phyloP scores from a whole-genome alignment of 1,140 invertebrate genomes.

The Macrobrachium rosenbergii region DNA sequence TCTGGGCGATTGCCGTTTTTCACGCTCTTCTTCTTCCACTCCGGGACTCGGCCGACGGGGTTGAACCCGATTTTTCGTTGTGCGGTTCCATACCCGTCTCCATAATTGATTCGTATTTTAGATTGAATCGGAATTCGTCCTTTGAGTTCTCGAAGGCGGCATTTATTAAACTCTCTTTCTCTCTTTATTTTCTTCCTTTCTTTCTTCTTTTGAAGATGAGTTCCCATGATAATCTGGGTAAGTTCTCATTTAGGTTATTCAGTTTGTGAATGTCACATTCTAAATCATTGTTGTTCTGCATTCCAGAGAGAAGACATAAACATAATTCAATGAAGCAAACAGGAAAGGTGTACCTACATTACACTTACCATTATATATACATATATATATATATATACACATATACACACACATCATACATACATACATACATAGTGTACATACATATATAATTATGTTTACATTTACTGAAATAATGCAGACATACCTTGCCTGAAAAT shows the following conservation, averaged over 20 bases:
- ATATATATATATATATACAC: conserved; percentile 10
- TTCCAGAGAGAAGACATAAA: background rate
- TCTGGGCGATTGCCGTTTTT: conserved; percentile 63
- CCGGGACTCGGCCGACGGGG: conserved; percentile 41
- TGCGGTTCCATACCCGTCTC: conserved; percentile 48
- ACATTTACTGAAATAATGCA: no score
- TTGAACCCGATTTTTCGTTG: conserved; percentile 44
- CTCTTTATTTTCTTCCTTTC: no score
- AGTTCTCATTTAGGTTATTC: background rate
- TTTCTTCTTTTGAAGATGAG: background rate
- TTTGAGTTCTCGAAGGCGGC: background rate
- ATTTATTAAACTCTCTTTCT: conserved; percentile 12
- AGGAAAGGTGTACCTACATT: background rate
- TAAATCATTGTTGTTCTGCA: background rate
- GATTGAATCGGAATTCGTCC: conserved; percentile 12
- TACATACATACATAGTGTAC: background rate
- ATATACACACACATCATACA: background rate
- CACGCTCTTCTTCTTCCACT: conserved; percentile 53
- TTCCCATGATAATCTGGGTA: conserved; percentile 5
- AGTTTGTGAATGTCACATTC: background rate
- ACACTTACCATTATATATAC: background rate
- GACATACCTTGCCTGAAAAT: no score
- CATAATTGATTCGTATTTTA: conserved; percentile 49
- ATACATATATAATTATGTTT: background rate
- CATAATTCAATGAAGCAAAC: background rate